Evolutionary conservation across 2,113 vertebrate species (phyloP).

Genomic region (Galemys pyrenaicus): DNA sequence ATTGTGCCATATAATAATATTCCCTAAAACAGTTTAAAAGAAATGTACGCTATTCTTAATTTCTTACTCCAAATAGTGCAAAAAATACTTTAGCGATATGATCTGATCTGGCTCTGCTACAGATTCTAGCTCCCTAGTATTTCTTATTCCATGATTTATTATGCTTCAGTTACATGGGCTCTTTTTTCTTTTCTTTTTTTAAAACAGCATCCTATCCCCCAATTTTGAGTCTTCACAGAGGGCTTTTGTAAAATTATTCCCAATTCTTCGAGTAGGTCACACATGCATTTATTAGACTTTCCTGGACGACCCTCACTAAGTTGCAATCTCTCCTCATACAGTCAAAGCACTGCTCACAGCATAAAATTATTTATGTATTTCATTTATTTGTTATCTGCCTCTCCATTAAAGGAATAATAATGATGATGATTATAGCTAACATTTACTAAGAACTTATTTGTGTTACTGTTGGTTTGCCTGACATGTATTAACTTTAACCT

Average conservation of each 20-base stretch:
- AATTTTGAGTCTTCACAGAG: not conserved
- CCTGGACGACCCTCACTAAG: not conserved
- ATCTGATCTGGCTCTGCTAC: not conserved
- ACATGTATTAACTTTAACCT: not conserved
- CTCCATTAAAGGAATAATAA: not conserved
- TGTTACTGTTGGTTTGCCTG: not conserved
- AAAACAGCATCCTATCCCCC: not conserved
- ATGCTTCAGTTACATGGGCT: not conserved
- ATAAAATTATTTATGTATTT: not conserved
- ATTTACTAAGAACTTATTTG: slow-evolving; percentile 12
- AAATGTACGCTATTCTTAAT: slow-evolving; percentile 1
- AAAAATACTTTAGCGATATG: not conserved
- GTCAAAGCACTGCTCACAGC: not conserved
- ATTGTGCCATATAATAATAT: not conserved
- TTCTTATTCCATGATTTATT: not conserved
- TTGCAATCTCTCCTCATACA: not conserved
- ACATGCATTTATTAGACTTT: not conserved
- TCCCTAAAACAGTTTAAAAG: slow-evolving; percentile 28
- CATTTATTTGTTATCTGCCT: not conserved
- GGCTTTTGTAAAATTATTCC: not conserved
- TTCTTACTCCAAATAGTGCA: not conserved
- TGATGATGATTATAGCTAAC: not conserved
- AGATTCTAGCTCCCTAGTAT: not conserved
- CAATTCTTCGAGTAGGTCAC: not conserved
- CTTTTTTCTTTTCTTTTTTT: not conserved